Conservation (phyloP, 2,113 vertebrate species). For the Gymnogyps californianus region DNA sequence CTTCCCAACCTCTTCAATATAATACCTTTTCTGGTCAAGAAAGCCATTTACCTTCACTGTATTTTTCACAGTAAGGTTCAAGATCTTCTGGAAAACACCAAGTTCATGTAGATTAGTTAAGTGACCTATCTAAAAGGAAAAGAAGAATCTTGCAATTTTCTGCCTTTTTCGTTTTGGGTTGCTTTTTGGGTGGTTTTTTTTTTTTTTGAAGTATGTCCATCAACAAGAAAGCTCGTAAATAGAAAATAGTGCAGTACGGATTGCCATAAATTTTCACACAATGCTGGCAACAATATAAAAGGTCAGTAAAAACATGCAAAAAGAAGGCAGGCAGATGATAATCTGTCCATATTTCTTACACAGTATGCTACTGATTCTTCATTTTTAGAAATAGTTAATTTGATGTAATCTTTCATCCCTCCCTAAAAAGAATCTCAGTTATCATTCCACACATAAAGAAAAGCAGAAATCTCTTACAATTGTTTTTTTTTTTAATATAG, state of each 20-base stretch:
- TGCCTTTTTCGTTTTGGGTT: not conserved
- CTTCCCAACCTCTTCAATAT: not conserved
- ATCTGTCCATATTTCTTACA: not conserved
- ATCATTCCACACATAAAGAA: not conserved
- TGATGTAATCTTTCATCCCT: not conserved
- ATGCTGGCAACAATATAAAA: not conserved
- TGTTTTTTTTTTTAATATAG: not conserved
- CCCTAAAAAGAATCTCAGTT: not conserved
- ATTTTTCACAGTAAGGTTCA: conserved; percentile 8
- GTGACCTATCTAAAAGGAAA: not conserved
- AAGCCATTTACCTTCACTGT: not conserved
- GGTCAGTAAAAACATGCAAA: not conserved
- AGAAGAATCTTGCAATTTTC: not conserved
- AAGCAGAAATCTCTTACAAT: not conserved
- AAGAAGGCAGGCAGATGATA: not conserved
- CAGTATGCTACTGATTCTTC: not conserved
- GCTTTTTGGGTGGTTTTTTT: not conserved
- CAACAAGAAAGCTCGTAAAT: not conserved
- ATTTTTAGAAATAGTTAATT: not conserved
- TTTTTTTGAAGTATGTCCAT: not conserved
- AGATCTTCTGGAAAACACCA: not conserved
- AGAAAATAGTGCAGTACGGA: not conserved
- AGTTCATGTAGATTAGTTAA: not conserved
- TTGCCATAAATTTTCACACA: not conserved
- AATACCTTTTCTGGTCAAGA: not conserved